These are phyloP conservation scores for Lochmaea crataegi DNA, from an alignment of 2,888 invertebrate genomes.

Conservation along the genomic window DNA sequence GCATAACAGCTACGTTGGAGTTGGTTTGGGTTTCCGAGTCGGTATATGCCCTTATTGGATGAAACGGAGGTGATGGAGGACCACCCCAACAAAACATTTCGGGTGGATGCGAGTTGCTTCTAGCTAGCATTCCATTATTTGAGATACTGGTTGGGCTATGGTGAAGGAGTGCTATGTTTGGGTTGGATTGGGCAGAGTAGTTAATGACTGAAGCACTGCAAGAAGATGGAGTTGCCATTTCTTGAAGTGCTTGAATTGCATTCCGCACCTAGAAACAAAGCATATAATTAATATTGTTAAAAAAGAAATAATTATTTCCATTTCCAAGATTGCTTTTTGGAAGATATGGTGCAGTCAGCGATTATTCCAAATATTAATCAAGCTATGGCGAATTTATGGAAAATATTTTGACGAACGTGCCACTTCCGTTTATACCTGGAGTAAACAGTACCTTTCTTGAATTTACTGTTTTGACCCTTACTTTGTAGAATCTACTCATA, in stretches of 20 bases:
- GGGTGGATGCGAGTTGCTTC: slow-evolving; percentile 86
- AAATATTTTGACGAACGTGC: no score
- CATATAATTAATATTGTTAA: background rate
- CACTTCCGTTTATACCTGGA: no score
- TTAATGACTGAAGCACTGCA: slow-evolving; percentile 60
- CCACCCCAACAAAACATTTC: slow-evolving; percentile 85
- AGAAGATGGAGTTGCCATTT: slow-evolving; percentile 75
- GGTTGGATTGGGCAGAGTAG: slow-evolving; percentile 85
- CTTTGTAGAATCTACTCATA: no score
- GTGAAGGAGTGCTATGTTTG: slow-evolving; percentile 69
- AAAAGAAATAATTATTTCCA: background rate
- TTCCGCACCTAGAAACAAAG: slow-evolving; percentile 73
- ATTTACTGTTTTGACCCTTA: no score
- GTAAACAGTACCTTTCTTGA: no score
- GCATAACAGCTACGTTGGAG: slow-evolving; percentile 70
- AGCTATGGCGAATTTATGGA: no score
- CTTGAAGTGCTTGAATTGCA: slow-evolving; percentile 86
- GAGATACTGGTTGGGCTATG: slow-evolving; percentile 54
- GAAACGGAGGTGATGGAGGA: slow-evolving; percentile 65
- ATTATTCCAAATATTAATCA: no score
- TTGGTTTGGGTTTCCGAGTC: slow-evolving; percentile 73
- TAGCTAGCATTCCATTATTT: slow-evolving; percentile 71
- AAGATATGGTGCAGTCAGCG: no score
- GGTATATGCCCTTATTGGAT: slow-evolving; percentile 48
- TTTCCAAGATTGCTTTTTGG: no score